A percentile compares a stretch with the other conserved stretches of the same genome.
Evolutionary conservation across 2,113 vertebrate genomes (phyloP).

Genomic region (Ceyx cyanopectus): DNA sequence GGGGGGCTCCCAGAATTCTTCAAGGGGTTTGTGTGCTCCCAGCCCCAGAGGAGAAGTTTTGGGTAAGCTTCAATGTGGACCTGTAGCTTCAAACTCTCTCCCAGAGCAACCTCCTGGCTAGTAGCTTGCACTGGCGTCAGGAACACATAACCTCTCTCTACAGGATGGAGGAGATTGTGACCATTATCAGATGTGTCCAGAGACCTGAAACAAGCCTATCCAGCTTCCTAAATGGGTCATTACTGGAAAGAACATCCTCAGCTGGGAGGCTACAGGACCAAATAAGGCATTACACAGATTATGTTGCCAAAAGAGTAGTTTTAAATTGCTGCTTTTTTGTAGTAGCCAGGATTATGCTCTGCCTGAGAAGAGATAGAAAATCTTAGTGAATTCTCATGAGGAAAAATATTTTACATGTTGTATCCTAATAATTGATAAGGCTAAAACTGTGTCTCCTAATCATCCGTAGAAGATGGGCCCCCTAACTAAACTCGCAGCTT

Average conservation of each 20-base stretch:
- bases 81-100: conserved; percentile 79
- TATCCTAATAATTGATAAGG: not conserved
- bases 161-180: conserved; percentile 14
- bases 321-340: not conserved
- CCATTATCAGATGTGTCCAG: not conserved
- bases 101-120: conserved; percentile 78
- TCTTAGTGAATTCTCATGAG: not conserved
- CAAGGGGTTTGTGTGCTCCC: conserved; percentile 74
- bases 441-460: not conserved
- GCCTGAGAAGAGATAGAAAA: not conserved
- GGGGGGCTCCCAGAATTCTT: not conserved
- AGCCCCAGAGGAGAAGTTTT: conserved; percentile 72
- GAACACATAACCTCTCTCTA: conserved; percentile 87
- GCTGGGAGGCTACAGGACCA: not conserved
- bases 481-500: not conserved
- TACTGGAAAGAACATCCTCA: not conserved
- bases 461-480: not conserved
- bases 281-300: not conserved
- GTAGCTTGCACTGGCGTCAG: conserved; percentile 78
- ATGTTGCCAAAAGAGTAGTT: not conserved
- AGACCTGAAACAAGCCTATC: not conserved
- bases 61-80: conserved; percentile 90
- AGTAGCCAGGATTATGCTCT: not conserved
- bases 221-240: not conserved
- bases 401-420: not conserved